A percentile compares a stretch with the other conserved stretches of the same genome.
Conservation (phyloP, 2,888 invertebrate genomes). For the Perizoma affinitatum region DNA sequence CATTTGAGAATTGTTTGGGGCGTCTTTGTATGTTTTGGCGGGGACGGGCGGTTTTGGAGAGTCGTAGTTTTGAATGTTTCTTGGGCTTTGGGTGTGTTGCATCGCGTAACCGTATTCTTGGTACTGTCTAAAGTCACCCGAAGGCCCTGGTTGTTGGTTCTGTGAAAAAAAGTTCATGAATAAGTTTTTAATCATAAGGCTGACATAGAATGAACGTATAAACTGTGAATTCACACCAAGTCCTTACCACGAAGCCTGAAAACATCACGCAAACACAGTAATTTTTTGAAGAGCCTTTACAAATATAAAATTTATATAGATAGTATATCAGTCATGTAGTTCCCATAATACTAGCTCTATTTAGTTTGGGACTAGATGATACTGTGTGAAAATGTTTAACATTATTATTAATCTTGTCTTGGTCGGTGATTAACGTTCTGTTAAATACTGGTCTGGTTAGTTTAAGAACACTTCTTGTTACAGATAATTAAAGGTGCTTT, state of each 20-base stretch:
- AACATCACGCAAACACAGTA: no score
- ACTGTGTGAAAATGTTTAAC: no score
- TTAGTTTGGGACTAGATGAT: no score
- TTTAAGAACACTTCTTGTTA: slow-evolving; percentile 32
- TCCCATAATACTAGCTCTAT: no score
- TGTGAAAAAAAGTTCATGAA: slow-evolving; percentile 47
- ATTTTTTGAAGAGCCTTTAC: no score
- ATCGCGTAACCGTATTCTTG: slow-evolving; percentile 82
- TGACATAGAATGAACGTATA: no score
- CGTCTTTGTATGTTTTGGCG: slow-evolving; percentile 76
- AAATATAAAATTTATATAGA: no score
- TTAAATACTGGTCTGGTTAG: slow-evolving; percentile 18
- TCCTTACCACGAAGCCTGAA: no score
- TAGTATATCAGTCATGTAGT: no score
- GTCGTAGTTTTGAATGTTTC: slow-evolving; percentile 74
- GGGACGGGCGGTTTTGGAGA: slow-evolving; percentile 77
- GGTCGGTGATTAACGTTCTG: slow-evolving; percentile 1
- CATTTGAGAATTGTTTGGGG: slow-evolving; percentile 77
- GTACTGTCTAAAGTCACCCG: slow-evolving; percentile 80
- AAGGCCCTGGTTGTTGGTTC: slow-evolving; percentile 80
- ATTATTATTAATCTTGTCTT: no score
- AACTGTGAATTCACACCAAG: no score
- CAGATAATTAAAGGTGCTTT: slow-evolving; percentile 16
- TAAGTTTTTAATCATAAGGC: not conserved
- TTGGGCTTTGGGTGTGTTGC: slow-evolving; percentile 68